A percentile compares a stretch with the other conserved stretches of the same genome.
phyloP scores from a whole-genome alignment of 35 echinoderm and acorn worm species.

The Apostichopus californicus region DNA sequence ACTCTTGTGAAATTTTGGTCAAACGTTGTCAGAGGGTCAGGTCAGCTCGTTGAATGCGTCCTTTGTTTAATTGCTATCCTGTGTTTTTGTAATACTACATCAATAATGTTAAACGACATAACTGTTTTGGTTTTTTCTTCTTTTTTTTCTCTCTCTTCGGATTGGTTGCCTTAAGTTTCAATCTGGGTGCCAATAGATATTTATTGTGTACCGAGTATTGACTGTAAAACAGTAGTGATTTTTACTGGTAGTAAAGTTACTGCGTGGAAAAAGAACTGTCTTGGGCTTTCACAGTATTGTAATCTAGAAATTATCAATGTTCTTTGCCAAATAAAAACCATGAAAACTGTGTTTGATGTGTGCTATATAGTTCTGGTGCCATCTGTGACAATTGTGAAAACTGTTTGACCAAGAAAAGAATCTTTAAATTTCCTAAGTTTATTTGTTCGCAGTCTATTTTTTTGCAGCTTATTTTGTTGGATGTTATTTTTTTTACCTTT shows the following conservation, averaged over 20 bases:
- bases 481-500: not conserved
- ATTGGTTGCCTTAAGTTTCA: not conserved
- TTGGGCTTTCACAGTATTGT: not conserved
- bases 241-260: not conserved
- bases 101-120: too few species aligned
- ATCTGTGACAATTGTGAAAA: not conserved
- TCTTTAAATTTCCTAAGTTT: too few species aligned
- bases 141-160: too few species aligned
- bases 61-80: not conserved
- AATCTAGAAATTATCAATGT: not conserved
- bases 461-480: not conserved
- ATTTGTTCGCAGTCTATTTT: too few species aligned
- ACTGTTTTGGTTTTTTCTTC: too few species aligned
- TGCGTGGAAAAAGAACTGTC: not conserved
- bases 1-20: constrained; percentile 37
- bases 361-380: constrained; percentile 4
- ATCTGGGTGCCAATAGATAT: not conserved
- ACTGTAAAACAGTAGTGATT: not conserved
- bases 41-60: constrained; percentile 35
- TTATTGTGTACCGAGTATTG: not conserved
- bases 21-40: constrained; percentile 6
- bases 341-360: not conserved
- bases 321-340: not conserved
- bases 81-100: not conserved
- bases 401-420: too few species aligned